These are phyloP conservation scores for Anisognathus igniventris DNA, from an alignment of 2,797 vertebrate genomes.

Conservation along the genomic window DNA sequence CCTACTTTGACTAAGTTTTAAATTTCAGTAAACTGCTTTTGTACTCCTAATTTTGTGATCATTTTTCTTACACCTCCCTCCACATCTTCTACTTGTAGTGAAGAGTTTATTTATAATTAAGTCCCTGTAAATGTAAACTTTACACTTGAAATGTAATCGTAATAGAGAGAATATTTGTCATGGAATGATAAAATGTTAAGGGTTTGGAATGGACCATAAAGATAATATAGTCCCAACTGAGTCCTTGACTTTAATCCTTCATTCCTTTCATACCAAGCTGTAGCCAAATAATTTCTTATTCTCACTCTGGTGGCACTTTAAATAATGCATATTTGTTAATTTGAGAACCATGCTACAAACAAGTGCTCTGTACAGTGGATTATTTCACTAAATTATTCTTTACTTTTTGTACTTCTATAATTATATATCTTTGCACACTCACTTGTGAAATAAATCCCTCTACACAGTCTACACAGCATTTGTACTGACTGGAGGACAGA, in stretches of 20 bases:
- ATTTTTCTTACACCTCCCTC: background rate
- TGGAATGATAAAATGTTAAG: background rate
- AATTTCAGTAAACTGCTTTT: background rate
- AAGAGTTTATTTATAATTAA: background rate
- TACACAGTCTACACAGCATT: background rate
- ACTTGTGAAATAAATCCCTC: background rate
- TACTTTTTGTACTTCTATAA: background rate
- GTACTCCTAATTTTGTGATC: background rate
- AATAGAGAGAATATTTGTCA: background rate
- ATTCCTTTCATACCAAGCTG: background rate
- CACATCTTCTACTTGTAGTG: background rate
- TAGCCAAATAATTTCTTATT: background rate
- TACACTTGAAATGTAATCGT: background rate
- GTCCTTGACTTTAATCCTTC: background rate
- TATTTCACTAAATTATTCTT: background rate
- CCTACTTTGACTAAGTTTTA: background rate
- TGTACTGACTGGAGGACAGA: background rate
- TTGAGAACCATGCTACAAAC: background rate
- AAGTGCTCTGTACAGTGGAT: background rate
- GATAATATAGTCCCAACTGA: background rate
- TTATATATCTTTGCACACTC: background rate
- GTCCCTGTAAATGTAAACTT: background rate
- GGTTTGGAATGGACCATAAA: background rate
- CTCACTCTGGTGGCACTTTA: background rate
- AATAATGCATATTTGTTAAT: background rate